A percentile compares a stretch with the other conserved stretches of the same genome.
These are phyloP conservation scores for Eristalis pertinax DNA, from an alignment of 2,888 invertebrate species.

Conservation along the genomic window DNA sequence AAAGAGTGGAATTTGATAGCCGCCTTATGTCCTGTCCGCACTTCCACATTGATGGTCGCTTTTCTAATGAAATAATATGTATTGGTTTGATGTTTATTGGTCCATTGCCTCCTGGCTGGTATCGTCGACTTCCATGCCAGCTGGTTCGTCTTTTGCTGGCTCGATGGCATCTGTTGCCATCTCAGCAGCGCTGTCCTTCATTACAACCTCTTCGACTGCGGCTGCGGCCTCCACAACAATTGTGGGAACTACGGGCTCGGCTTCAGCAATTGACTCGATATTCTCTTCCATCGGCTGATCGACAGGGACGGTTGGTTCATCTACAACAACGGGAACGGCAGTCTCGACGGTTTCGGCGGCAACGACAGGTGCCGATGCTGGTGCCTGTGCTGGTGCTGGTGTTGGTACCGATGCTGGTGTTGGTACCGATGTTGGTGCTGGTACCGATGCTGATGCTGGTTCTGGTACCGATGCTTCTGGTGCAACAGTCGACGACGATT, in stretches of 20 bases:
- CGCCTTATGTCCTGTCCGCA: slow-evolving; percentile 26
- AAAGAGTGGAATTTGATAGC: slow-evolving; percentile 39
- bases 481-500: neutral
- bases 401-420: too few relatives aligned
- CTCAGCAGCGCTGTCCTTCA: slow-evolving; percentile 76
- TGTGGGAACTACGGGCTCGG: slow-evolving; percentile 47
- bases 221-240: slow-evolving; percentile 49
- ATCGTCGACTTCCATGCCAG: slow-evolving; percentile 81
- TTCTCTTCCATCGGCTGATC: slow-evolving; percentile 77
- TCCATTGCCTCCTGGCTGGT: slow-evolving; percentile 81
- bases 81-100: slow-evolving; percentile 75
- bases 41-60: slow-evolving; percentile 18
- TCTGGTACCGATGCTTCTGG: neutral
- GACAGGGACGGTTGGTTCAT: slow-evolving; percentile 15
- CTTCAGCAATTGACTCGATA: slow-evolving; percentile 55
- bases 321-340: slow-evolving; percentile 48
- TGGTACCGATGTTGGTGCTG: neutral
- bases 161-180: slow-evolving; percentile 79
- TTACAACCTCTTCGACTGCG: slow-evolving; percentile 78
- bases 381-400: neutral
- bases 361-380: neutral
- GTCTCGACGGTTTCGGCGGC: slow-evolving; percentile 53
- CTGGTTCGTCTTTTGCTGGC: slow-evolving; percentile 77
- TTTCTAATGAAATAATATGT: slow-evolving; percentile 43
- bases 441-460: neutral